These are phyloP conservation scores for Penaeus monodon DNA, from an alignment of 2,888 invertebrate species.

Conservation along the genomic window DNA sequence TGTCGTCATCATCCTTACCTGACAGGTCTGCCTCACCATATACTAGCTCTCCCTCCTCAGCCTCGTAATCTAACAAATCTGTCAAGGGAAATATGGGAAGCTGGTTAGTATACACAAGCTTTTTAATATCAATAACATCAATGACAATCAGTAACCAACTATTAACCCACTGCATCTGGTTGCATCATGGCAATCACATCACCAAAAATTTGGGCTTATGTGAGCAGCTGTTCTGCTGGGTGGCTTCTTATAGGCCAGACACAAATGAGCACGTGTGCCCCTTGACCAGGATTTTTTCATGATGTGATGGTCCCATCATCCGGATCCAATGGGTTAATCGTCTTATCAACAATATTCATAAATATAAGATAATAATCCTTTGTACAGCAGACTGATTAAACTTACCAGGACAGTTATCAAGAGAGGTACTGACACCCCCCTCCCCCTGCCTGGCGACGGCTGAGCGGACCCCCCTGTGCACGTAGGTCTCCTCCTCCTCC, in stretches of 20 bases:
- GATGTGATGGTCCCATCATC: too few relatives aligned
- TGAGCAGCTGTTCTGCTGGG: too few relatives aligned
- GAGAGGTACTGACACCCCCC: slow-evolving; percentile 51
- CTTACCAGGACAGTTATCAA: slow-evolving; percentile 55
- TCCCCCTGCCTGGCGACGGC: slow-evolving; percentile 59
- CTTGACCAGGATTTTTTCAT: too few relatives aligned
- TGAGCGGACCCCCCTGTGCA: slow-evolving; percentile 54
- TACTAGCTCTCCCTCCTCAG: slow-evolving; percentile 65
- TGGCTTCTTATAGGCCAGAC: too few relatives aligned
- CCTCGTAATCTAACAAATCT: slow-evolving; percentile 65
- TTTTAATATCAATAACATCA: neutral
- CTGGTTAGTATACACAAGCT: neutral
- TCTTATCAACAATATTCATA: neutral
- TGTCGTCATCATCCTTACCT: slow-evolving; percentile 58
- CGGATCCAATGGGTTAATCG: neutral
- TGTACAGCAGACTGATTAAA: neutral
- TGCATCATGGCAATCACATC: too few relatives aligned
- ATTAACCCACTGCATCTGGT: too few relatives aligned
- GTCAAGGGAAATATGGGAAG: slow-evolving; percentile 8
- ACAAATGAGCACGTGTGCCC: too few relatives aligned
- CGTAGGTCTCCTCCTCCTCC: slow-evolving; percentile 39
- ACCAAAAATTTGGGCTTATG: too few relatives aligned
- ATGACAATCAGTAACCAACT: neutral
- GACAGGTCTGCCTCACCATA: slow-evolving; percentile 63
- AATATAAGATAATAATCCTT: neutral